Evolutionary conservation across 2,113 vertebrate species (phyloP), one percentile per base, ranked within the genome.

Genomic region (Scophthalmus maximus): DNA sequence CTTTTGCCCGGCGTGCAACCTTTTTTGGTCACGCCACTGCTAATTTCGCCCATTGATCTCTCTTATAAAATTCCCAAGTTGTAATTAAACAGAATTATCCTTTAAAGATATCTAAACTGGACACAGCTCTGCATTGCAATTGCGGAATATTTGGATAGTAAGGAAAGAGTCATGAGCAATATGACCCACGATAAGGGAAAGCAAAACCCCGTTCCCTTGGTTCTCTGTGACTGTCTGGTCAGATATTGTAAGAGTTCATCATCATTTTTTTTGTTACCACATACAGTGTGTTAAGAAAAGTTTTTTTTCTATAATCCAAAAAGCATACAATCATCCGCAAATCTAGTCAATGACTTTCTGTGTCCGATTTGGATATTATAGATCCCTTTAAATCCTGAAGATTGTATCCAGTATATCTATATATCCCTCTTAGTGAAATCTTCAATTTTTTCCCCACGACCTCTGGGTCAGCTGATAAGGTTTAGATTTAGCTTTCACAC

Each of bases 161-260:
- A 62, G 67, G 56, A 23, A 50, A 15, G 17, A 71, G 49, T 77
- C 6, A 9, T 72, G 66, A 81, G 79, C 70, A 66, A 38, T 66
- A 65, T 63, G 52, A 65, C 65, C 53, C 59, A 27, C 82, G 10
- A 59, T 71, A 51, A 50, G 17, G 23, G 47, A 68, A 12, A 68
- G 56, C 53, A 52, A 55, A 67, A 49, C 15, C 27, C 67, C 14
- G 34, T 46, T 80, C 47, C 66, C 42, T 1, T 64, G 65, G 68
- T 60, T 66, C 50, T 1, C 46, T 59, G 56, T 47, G 38, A 49
- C 49, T 72, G 47, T 50, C 52, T 79, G 36, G 68, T n/a, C n/a
- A n/a, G n/a, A n/a, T n/a, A n/a, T n/a, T n/a, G n/a, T n/a, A n/a
- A n/a, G n/a, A n/a, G n/a, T n/a, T n/a, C n/a, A n/a, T n/a, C n/a